Conservation (phyloP, 2,113 vertebrate genomes). For the Eolophus roseicapilla region DNA sequence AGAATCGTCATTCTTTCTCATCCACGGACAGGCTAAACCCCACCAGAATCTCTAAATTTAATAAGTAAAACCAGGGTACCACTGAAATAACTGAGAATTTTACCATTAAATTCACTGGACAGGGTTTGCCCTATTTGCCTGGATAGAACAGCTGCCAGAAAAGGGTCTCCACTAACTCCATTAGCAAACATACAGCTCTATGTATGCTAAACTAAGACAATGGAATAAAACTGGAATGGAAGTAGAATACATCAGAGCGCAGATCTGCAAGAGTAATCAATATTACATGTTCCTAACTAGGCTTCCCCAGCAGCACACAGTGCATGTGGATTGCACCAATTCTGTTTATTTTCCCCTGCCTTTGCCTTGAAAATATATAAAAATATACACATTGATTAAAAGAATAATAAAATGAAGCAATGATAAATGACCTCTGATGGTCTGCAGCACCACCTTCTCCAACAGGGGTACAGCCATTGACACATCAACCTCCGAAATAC, state of each 20-base stretch:
- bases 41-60: neutral
- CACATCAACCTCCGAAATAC: neutral
- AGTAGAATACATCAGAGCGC: neutral
- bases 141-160: neutral
- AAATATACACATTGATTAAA: neutral
- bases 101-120: neutral
- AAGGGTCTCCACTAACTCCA: neutral
- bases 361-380: neutral
- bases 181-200: neutral
- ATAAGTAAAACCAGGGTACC: neutral
- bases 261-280: neutral
- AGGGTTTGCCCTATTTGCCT: neutral
- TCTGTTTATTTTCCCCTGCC: neutral
- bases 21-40: neutral
- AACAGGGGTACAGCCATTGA: accelerated
- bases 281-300: neutral
- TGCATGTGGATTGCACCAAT: neutral
- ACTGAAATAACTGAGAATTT: neutral
- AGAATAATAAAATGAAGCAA: neutral
- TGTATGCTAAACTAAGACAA: neutral
- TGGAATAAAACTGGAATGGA: neutral
- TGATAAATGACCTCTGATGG: neutral
- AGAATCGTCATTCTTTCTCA: neutral
- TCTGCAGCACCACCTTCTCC: neutral
- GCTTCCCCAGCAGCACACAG: neutral